A percentile compares a stretch with the other conserved stretches of the same genome.
Conservation (phyloP, 2,888 invertebrate species). For the Drosophila cognata region DNA sequence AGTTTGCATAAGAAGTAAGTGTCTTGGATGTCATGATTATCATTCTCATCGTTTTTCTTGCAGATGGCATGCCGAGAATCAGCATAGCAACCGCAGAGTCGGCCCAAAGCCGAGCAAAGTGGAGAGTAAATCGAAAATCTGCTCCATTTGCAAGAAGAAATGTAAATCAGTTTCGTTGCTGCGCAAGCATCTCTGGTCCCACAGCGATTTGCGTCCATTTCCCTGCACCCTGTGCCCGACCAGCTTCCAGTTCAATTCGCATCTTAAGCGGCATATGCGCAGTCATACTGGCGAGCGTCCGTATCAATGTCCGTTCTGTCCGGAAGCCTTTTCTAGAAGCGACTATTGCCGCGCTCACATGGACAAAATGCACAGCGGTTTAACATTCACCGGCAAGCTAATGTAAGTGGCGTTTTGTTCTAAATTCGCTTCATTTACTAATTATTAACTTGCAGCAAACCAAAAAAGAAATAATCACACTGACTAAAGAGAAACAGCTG, state of each 20-base stretch:
- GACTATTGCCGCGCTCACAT: slow-evolving; percentile 34
- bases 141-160: slow-evolving; percentile 7
- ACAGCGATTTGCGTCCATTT: slow-evolving; percentile 7
- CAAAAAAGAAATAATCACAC: neutral
- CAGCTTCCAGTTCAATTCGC: neutral
- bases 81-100: neutral
- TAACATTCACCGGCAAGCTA: slow-evolving; percentile 8
- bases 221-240: slow-evolving; percentile 11
- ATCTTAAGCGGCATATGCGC: slow-evolving; percentile 24
- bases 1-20: slow-evolving; percentile 36
- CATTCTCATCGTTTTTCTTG: neutral
- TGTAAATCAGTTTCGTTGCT: neutral
- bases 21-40: neutral
- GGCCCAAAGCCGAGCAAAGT: neutral
- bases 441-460: neutral
- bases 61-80: slow-evolving; percentile 29
- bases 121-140: neutral
- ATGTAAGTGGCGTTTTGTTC: slow-evolving; percentile 4
- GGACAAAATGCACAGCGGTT: slow-evolving; percentile 9
- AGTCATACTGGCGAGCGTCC: slow-evolving; percentile 43
- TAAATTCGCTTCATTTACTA: no score
- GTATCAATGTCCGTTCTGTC: slow-evolving; percentile 31
- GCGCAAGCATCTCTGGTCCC: slow-evolving; percentile 3
- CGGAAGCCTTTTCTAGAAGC: slow-evolving; percentile 17
- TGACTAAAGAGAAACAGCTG: neutral